A percentile compares a stretch with the other conserved stretches of the same genome.
phyloP scores from a whole-genome alignment of 2,888 invertebrate species.

The Mantis religiosa region DNA sequence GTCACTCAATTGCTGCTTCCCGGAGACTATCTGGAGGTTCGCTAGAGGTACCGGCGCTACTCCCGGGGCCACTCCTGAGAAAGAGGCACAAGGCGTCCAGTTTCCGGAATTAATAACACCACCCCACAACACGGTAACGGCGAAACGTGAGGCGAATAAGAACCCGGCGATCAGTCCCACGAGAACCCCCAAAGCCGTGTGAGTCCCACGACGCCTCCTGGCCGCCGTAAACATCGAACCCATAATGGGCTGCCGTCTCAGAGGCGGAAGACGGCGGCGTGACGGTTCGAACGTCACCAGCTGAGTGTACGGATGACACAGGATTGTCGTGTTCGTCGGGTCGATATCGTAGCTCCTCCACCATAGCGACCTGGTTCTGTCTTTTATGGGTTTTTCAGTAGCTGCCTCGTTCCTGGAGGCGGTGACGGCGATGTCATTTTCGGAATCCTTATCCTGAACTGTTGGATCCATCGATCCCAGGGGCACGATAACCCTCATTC shows the following conservation, averaged over 20 bases:
- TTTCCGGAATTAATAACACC: background rate
- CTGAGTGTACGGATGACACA: constrained; percentile 20
- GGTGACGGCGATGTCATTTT: constrained; percentile 2
- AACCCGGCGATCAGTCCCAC: constrained; percentile 25
- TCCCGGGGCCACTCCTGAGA: background rate
- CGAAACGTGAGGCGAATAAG: constrained; percentile 17
- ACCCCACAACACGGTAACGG: background rate
- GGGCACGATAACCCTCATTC: background rate
- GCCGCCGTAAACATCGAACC: constrained; percentile 1
- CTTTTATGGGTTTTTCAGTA: background rate
- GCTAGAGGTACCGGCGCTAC: background rate
- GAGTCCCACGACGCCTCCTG: constrained; percentile 20
- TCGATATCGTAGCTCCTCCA: background rate
- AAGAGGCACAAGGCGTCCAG: background rate
- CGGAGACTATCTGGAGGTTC: background rate
- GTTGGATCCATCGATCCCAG: background rate
- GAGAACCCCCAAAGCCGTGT: constrained; percentile 23
- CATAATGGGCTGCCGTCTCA: background rate
- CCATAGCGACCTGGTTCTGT: background rate
- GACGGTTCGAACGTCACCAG: constrained; percentile 21
- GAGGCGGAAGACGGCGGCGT: constrained; percentile 13
- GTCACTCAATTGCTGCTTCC: background rate
- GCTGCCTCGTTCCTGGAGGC: background rate
- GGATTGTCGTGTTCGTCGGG: constrained; percentile 12
- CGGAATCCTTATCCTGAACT: background rate